These are phyloP conservation scores for Orbicella faveolata DNA, from an alignment of 64 coral and sea anemone species.

Conservation along the genomic window DNA sequence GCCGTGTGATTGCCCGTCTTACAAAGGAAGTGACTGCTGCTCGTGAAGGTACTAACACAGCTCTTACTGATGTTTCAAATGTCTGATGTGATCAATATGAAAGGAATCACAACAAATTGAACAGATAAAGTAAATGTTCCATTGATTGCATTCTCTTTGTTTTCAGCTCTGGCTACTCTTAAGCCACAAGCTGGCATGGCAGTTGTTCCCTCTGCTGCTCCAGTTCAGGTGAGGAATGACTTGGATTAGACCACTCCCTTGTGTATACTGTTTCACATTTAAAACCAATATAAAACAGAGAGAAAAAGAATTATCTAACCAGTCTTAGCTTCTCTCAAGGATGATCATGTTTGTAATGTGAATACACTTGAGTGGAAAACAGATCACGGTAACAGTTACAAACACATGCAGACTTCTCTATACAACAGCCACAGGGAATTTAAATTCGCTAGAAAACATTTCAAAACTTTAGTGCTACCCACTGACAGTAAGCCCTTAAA, in stretches of 20 bases:
- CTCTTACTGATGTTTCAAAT: background rate
- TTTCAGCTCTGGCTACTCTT: slow-evolving; percentile 89
- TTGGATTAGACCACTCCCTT: background rate
- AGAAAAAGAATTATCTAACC: too few species aligned
- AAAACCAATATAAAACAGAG: background rate
- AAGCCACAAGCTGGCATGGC: slow-evolving; percentile 99
- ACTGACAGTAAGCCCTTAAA: too few species aligned
- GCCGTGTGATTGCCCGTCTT: slow-evolving; percentile 94
- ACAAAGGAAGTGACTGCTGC: slow-evolving; percentile 99
- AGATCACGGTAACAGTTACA: too few species aligned
- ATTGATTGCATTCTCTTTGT: background rate
- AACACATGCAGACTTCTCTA: too few species aligned
- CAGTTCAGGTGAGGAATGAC: slow-evolving; percentile 53
- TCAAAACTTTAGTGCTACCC: too few species aligned
- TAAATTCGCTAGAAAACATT: too few species aligned
- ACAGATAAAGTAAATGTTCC: background rate
- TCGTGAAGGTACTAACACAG: slow-evolving; percentile 73
- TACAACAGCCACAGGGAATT: too few species aligned
- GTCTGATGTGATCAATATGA: background rate
- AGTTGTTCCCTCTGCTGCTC: slow-evolving; percentile 52
- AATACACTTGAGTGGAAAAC: too few species aligned
- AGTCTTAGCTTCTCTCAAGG: too few species aligned
- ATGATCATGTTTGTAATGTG: too few species aligned
- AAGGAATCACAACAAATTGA: too few species aligned
- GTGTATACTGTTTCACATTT: background rate